Evolutionary conservation across 30 jellyfish, hydroid and myxozoan species (phyloP), one percentile per base, ranked within the genome.

Genomic region (Nemopilema nomurai): DNA sequence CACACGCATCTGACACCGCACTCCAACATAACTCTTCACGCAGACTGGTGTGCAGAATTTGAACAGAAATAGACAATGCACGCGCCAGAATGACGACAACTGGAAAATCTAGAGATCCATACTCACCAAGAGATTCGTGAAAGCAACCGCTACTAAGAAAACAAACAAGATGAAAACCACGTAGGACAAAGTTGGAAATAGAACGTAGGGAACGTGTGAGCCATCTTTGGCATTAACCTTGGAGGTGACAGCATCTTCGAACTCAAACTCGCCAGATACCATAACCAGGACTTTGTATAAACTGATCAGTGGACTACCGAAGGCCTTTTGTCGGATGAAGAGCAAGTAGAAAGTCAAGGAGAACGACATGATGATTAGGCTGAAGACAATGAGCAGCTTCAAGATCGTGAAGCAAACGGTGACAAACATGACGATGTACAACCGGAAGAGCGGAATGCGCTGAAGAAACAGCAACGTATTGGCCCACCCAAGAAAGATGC

Each of bases 211-310:
- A 52, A 27, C 57, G 22, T 75, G 63, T 16, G 53, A 28, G 0
- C 84, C 27, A 67, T 85, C 88, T 67, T 79, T 76, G 74, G 77
- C 19, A 16, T 70, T 78, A 21, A 85, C 52, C 25, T 67, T 74
- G 20, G 89, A 67, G 13, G 96, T 91, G 30, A 91, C 65, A 21
- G 80, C 25, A 67, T 70, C 70, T 28, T 76, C 90, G 64, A 86
- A 91, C 19, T 87, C 93, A 51, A 91, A 67, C 71, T 91, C 97
- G 7, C 97, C 97, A 27, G 92, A 52, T 90, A 91, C 76, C 97
- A 91, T 91, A 51, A 91, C 96, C 33, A 84, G 25, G 0, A 83
- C 90, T 76, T 84, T 84, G 18, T 63, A 86, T 50, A 88, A 31
- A 8, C 87, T 30, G 49, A 51, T 33, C 16, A 68, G 78, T 23